phyloP scores from a whole-genome alignment of 2,888 invertebrate species.

The Panopea generosa region DNA sequence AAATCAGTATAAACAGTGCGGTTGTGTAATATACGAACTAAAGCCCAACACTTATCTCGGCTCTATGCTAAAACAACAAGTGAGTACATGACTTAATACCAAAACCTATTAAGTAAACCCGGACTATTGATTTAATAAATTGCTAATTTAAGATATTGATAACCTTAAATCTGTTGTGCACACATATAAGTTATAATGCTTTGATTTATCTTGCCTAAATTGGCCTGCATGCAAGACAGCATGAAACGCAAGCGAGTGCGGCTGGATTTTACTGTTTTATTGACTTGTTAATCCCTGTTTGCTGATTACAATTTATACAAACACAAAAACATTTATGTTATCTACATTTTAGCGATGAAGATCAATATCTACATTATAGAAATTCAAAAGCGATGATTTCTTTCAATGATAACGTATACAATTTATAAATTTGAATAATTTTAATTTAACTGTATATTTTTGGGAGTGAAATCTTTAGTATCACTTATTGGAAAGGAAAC shows the following conservation, averaged over 20 bases:
- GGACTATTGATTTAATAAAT: constrained; percentile 31
- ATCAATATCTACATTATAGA: constrained; percentile 13
- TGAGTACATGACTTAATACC: constrained; percentile 17
- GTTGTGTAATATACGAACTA: constrained; percentile 1
- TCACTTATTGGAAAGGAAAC: not conserved
- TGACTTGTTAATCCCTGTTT: too few relatives aligned
- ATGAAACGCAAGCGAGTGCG: too few relatives aligned
- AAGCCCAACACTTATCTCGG: constrained; percentile 12
- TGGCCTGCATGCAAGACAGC: too few relatives aligned
- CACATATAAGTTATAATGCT: constrained; percentile 27
- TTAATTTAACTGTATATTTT: constrained; percentile 5
- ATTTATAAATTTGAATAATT: not conserved
- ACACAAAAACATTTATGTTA: not conserved
- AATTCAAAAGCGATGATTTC: constrained; percentile 20
- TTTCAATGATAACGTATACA: constrained; percentile 16
- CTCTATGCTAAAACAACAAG: constrained; percentile 37
- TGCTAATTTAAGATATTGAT: constrained; percentile 28
- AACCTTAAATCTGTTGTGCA: constrained; percentile 40
- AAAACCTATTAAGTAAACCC: not conserved
- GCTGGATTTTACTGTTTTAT: too few relatives aligned
- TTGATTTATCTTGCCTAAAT: too few relatives aligned
- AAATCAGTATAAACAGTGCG: too few relatives aligned
- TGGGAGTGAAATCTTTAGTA: constrained; percentile 2
- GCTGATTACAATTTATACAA: too few relatives aligned
- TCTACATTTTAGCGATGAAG: not conserved